phyloP scores from a whole-genome alignment of 1,140 invertebrate genomes.

The Plodia interpunctella region DNA sequence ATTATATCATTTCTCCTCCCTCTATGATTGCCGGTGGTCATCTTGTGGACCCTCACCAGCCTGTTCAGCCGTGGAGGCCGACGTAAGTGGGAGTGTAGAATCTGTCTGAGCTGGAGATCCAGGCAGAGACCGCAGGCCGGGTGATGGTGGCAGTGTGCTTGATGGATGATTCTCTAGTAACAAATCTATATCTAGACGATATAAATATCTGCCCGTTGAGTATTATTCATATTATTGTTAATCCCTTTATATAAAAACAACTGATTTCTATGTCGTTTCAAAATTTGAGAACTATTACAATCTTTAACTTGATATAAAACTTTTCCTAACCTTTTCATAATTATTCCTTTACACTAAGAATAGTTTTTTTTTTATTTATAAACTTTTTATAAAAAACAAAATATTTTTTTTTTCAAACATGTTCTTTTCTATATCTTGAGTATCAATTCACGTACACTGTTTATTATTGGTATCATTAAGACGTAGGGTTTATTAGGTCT shows the following conservation, averaged over 20 bases:
- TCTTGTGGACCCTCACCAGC: too few species aligned
- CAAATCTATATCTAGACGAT: too few species aligned
- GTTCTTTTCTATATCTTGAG: constrained; percentile 8
- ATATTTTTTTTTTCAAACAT: background rate
- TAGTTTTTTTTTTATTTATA: constrained; percentile 17
- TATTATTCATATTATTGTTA: too few species aligned
- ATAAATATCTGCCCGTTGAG: too few species aligned
- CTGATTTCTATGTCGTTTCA: constrained; percentile 15
- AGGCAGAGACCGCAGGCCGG: too few species aligned
- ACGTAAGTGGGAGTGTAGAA: too few species aligned
- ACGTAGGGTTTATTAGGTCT: constrained; percentile 20
- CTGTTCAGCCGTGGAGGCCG: too few species aligned
- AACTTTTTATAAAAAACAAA: constrained; percentile 24
- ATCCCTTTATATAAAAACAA: constrained; percentile 6
- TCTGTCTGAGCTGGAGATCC: too few species aligned
- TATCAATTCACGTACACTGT: constrained; percentile 25
- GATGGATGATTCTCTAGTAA: too few species aligned
- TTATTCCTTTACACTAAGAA: constrained; percentile 19
- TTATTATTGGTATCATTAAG: constrained; percentile 12
- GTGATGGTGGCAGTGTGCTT: too few species aligned
- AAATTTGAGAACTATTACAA: background rate
- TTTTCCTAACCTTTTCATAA: constrained; percentile 15
- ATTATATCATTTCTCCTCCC: too few species aligned
- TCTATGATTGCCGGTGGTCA: too few species aligned
- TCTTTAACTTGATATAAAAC: constrained; percentile 15